phyloP scores from a whole-genome alignment of 2,888 invertebrate species.

The Ametastegia equiseti region DNA sequence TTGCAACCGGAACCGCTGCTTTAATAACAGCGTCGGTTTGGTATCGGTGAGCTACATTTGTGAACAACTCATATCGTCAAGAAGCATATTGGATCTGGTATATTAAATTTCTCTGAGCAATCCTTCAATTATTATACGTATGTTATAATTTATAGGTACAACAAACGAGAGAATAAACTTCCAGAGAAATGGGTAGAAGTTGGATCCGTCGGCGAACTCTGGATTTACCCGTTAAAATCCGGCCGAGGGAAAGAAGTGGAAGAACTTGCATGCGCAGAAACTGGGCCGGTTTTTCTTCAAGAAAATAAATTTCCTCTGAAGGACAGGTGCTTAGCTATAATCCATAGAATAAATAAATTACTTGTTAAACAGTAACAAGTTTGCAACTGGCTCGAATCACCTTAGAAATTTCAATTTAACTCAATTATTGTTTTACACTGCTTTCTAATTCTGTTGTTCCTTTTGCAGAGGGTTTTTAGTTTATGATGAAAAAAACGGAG shows the following conservation, averaged over 20 bases:
- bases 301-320: constrained; percentile 17
- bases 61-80: too few species aligned
- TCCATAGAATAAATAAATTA: too few species aligned
- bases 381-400: too few species aligned
- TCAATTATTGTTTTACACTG: too few species aligned
- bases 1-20: constrained; percentile 22
- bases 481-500: constrained; percentile 72
- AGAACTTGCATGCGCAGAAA: constrained; percentile 54
- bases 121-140: too few species aligned
- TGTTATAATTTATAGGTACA: constrained; percentile 45
- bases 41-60: constrained; percentile 37
- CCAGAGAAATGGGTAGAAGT: constrained; percentile 60
- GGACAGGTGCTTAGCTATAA: too few species aligned
- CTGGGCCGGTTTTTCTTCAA: background rate
- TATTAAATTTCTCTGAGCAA: too few species aligned
- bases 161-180: constrained; percentile 59
- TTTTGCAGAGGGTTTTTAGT: constrained; percentile 75
- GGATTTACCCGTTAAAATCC: constrained; percentile 65
- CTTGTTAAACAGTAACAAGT: too few species aligned
- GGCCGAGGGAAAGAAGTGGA: constrained; percentile 54
- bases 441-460: background rate
- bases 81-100: too few species aligned
- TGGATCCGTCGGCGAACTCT: constrained; percentile 60
- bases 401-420: too few species aligned
- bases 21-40: constrained; percentile 32